These are phyloP conservation scores for Mobula hypostoma DNA, from an alignment of 2,113 vertebrate species.

Conservation along the genomic window DNA sequence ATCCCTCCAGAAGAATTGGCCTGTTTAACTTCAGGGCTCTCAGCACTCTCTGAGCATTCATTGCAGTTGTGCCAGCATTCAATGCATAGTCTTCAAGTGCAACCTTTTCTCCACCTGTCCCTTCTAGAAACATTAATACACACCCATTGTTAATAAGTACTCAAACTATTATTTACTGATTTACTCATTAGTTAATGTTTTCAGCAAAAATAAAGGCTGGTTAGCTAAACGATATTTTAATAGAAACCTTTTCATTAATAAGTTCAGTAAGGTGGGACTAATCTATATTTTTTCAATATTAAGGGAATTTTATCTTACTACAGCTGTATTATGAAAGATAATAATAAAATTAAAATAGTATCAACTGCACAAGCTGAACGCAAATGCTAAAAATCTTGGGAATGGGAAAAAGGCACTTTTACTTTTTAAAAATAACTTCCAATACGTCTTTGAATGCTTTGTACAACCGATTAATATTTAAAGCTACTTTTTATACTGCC, in stretches of 20 bases:
- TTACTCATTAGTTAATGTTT: neutral
- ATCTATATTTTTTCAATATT: no score
- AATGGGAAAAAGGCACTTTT: no score
- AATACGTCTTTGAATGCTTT: neutral
- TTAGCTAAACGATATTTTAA: no score
- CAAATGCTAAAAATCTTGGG: no score
- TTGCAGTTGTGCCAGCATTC: constrained; percentile 79
- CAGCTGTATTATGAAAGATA: neutral
- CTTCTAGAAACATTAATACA: neutral
- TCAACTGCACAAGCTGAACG: no score
- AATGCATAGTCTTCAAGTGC: constrained; percentile 72
- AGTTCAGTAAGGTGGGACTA: no score
- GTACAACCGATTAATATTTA: neutral
- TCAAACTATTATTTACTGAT: neutral
- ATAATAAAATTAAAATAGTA: neutral
- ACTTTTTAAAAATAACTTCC: neutral
- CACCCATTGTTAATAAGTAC: neutral
- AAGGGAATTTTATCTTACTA: no score
- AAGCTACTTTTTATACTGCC: neutral
- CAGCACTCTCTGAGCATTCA: constrained; percentile 84
- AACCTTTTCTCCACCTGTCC: constrained; percentile 42
- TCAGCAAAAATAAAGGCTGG: no score
- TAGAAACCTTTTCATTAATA: no score
- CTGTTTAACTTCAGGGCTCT: constrained; percentile 82
- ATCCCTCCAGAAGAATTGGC: constrained; percentile 87